phyloP scores from a whole-genome alignment of 2,113 vertebrate species.

The Oncorhynchus nerka region DNA sequence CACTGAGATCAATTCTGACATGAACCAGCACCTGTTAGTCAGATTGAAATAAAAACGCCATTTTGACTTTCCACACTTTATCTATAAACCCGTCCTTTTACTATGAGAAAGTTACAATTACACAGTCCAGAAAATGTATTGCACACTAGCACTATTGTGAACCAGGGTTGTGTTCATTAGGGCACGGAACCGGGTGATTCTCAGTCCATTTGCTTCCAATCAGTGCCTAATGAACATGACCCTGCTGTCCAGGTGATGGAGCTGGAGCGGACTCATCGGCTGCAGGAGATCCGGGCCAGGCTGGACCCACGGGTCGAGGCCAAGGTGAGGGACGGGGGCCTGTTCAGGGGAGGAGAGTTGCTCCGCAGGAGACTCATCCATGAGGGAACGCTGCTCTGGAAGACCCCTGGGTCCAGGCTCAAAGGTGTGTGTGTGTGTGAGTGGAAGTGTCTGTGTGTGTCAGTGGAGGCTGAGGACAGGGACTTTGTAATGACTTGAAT shows the following conservation, averaged over 20 bases:
- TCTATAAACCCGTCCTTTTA: neutral
- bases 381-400: constrained; percentile 86
- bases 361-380: constrained; percentile 82
- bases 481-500: neutral
- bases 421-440: constrained; percentile 73
- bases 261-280: constrained; percentile 78
- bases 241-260: constrained; percentile 77
- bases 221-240: neutral
- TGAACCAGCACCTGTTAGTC: neutral
- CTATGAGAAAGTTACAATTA: too few relatives aligned
- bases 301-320: constrained; percentile 77
- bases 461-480: constrained; percentile 48
- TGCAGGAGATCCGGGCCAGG: constrained; percentile 83
- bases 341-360: constrained; percentile 82
- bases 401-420: constrained; percentile 78
- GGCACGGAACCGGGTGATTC: too few relatives aligned
- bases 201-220: too few relatives aligned
- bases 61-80: neutral
- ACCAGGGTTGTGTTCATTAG: neutral
- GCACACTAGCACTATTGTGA: neutral
- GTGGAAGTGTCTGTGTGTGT: constrained; percentile 6
- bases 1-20: neutral
- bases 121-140: neutral
- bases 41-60: neutral
- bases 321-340: constrained; percentile 65